Base-by-base conservation (phyloP, 2,888 invertebrate genomes). In the Adineta ricciae region DNA sequence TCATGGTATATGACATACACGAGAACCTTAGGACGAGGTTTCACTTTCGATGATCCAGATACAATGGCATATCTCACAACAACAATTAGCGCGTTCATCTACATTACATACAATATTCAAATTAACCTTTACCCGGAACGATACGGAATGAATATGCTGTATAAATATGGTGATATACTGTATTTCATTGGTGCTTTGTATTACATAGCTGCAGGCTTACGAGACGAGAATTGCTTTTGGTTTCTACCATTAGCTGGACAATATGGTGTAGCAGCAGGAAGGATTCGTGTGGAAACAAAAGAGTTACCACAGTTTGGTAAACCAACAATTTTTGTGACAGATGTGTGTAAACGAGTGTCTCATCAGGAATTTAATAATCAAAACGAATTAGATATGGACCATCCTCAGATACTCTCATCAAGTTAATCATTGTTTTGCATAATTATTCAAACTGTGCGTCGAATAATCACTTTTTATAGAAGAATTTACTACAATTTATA, bases 161-260 rank as follows among this genome's bases (percentile, higher is more conserved):
- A 78, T 78, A 78, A 38, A 41, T 41, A 78, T 78, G 41, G 78
- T 41, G 78, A 78, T 14, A 41, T 78, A 38, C 78, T 78, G 21
- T 78, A 78, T 78, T 78, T 78, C 41, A n/a, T 78, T 41, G 78
- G 78, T n/a, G 78, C 78, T 78, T 78, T 36, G 2, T 78, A 41
- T 41, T 78, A 78, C 41, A 78, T 78, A 78, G 38, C 41, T 78
- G 78, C 78, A n/a, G 38, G 21, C 2, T 41, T 78, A 78, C 78
- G 78, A 11, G 78, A 78, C n/a, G 78, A 78, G 11, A 41, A 41
- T 78, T 78, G 78, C 3, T 78, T 78, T 78, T 78, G 78, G 78
- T 78, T 78, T 78, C n/a, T 78, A 41, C 78, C 78, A 38, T 78
- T 78, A 38, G 78, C 78, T 78, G 78, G 78, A 41, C 78, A 78